phyloP scores from a whole-genome alignment of 2,797 vertebrate species.

The Sebastes cheni region DNA sequence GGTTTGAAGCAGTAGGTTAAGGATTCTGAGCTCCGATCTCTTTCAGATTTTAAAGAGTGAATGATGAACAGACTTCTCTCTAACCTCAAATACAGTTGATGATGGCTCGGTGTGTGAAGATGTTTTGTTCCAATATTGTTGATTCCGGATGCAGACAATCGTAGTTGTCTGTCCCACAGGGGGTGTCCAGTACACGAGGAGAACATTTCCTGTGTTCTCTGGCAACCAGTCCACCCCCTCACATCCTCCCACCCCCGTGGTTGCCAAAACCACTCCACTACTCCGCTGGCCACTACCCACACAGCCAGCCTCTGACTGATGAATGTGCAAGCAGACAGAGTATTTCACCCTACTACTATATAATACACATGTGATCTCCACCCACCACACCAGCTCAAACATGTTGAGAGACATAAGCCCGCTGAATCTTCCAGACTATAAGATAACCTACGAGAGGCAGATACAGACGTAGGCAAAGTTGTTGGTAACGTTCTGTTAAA shows the following conservation, averaged over 20 bases:
- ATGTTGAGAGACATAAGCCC: conserved; percentile 3
- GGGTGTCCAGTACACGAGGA: conserved; percentile 38
- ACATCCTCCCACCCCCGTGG: conserved; percentile 57
- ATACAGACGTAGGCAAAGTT: too few relatives aligned
- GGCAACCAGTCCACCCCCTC: conserved; percentile 52
- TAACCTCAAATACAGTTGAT: background rate
- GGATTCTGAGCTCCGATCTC: background rate
- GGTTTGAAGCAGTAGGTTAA: background rate
- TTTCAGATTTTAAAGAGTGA: background rate
- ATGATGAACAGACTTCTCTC: background rate
- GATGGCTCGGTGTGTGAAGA: background rate
- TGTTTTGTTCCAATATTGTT: background rate
- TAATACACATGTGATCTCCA: conserved; percentile 38
- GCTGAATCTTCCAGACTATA: conserved; percentile 28
- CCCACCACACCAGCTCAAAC: conserved; percentile 27
- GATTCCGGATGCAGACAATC: conserved; percentile 33
- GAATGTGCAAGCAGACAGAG: conserved; percentile 43
- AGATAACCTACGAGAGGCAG: background rate
- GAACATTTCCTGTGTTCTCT: conserved; percentile 61
- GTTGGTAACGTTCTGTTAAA: too few relatives aligned
- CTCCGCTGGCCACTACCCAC: conserved; percentile 57
- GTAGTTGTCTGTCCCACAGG: conserved; percentile 32
- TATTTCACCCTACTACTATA: conserved; percentile 47
- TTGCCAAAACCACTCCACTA: conserved; percentile 53
- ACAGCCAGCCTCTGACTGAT: conserved; percentile 59